Conservation (phyloP, 2,888 invertebrate genomes). For the Pelosia muscerda region DNA sequence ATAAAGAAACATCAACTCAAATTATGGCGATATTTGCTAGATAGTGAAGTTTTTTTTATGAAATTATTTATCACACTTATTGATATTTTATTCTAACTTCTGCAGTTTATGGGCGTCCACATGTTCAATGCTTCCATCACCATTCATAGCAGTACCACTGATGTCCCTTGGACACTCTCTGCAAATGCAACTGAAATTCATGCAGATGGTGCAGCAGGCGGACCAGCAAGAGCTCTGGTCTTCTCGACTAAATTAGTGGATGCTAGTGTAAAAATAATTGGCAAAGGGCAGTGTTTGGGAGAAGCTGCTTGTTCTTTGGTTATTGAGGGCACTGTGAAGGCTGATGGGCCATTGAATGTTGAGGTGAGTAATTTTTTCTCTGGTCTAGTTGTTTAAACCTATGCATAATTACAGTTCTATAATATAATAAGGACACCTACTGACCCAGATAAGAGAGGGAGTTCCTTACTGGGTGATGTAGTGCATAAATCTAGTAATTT, state of each 20-base stretch:
- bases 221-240: slow-evolving; percentile 89
- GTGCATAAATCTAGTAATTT: no score
- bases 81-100: not conserved
- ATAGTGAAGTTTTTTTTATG: no score
- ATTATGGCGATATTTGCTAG: no score
- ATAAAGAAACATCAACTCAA: no score
- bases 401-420: no score
- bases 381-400: no score
- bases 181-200: slow-evolving; percentile 90
- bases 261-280: slow-evolving; percentile 87
- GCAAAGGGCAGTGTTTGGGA: slow-evolving; percentile 87
- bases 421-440: no score
- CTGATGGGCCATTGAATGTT: slow-evolving; percentile 94
- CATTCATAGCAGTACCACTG: slow-evolving; percentile 72
- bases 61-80: no score
- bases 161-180: slow-evolving; percentile 90
- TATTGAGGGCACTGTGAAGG: slow-evolving; percentile 92
- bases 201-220: slow-evolving; percentile 91
- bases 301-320: slow-evolving; percentile 91
- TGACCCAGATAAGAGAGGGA: no score
- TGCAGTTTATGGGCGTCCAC: slow-evolving; percentile 94
- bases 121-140: slow-evolving; percentile 90
- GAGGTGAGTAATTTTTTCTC: slow-evolving; percentile 85
- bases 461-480: no score
- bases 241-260: slow-evolving; percentile 91